These are phyloP conservation scores for Aphodius sticticus DNA, from an alignment of 2,888 invertebrate species.

Conservation along the genomic window DNA sequence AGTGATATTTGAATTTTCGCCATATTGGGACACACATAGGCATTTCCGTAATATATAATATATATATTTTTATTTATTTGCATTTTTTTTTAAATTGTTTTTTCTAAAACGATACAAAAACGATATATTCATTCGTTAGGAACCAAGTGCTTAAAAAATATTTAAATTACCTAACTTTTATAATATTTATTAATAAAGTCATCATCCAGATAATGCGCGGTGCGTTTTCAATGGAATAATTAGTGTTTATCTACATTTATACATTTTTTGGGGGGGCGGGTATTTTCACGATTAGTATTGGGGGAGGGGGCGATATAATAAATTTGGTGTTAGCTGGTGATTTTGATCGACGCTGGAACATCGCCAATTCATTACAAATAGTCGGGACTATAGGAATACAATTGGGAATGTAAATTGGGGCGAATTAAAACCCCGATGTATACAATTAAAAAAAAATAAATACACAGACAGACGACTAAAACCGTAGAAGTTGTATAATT, in stretches of 20 bases:
- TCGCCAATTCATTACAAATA: constrained; percentile 12
- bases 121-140: constrained; percentile 58
- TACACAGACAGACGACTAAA: constrained; percentile 18
- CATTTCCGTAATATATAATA: constrained; percentile 20
- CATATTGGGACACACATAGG: constrained; percentile 44
- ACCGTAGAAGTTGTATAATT: constrained; percentile 8
- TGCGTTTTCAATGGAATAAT: constrained; percentile 55
- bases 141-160: constrained; percentile 60
- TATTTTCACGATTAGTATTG: neutral
- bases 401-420: constrained; percentile 53
- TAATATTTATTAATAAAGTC: constrained; percentile 41
- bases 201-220: constrained; percentile 48
- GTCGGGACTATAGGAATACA: constrained; percentile 49
- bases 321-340: constrained; percentile 26
- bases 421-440: constrained; percentile 35
- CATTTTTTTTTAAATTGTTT: constrained; percentile 45
- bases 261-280: constrained; percentile 41
- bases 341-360: constrained; percentile 8
- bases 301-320: constrained; percentile 5
- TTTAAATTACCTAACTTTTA: constrained; percentile 51
- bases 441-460: constrained; percentile 49
- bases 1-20: constrained; percentile 54
- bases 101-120: constrained; percentile 55
- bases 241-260: constrained; percentile 57
- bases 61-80: constrained; percentile 17